phyloP scores from a whole-genome alignment of 2,888 invertebrate genomes.

The Oeneis ivallda region DNA sequence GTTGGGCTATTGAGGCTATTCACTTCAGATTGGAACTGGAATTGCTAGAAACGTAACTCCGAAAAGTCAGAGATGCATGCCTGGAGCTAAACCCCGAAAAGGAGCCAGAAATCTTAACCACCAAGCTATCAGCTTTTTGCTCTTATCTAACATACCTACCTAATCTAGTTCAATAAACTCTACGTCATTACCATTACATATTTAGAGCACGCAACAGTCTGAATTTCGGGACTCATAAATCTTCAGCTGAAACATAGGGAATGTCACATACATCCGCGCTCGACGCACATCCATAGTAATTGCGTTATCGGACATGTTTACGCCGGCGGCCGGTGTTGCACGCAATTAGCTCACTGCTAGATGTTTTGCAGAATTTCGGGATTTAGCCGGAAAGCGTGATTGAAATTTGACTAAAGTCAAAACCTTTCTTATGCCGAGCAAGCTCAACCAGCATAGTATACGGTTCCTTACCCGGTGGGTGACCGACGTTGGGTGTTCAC shows the following conservation, averaged over 20 bases:
- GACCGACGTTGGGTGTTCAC: no score
- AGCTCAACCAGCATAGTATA: no score
- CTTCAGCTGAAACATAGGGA: not conserved
- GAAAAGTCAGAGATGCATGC: no score
- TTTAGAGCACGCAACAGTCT: not conserved
- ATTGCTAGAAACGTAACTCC: no score
- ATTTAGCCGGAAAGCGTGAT: not conserved
- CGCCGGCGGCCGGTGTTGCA: not conserved
- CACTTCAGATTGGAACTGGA: no score
- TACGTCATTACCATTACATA: no score
- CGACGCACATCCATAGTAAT: constrained; percentile 7
- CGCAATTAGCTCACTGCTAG: not conserved
- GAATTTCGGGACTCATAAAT: not conserved
- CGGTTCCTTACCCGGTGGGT: no score
- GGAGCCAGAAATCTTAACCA: no score
- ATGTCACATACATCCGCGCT: not conserved
- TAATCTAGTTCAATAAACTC: not conserved
- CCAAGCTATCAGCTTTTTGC: no score
- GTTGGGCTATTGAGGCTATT: no score
- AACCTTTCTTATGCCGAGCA: no score
- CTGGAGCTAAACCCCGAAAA: no score
- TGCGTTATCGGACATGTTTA: constrained; percentile 9
- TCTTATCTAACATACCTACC: not conserved
- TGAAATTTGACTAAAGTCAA: not conserved
- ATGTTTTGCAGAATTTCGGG: not conserved